These are phyloP conservation scores for Pandemis corylana DNA, from an alignment of 2,888 invertebrate species.

Conservation along the genomic window DNA sequence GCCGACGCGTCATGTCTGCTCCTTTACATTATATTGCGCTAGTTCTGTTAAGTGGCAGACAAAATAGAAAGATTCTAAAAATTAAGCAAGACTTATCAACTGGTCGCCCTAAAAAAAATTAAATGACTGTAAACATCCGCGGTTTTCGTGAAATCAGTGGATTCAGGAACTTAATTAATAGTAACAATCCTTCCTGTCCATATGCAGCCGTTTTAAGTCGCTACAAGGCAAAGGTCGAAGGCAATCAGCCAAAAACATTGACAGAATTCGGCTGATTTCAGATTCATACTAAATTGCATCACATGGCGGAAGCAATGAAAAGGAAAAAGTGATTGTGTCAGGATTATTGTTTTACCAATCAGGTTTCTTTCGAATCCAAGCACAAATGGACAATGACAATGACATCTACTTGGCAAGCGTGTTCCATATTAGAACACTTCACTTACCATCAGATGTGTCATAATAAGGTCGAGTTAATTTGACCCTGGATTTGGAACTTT, in stretches of 20 bases:
- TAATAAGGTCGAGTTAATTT: too few relatives aligned
- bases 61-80: too few relatives aligned
- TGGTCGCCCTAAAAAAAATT: too few relatives aligned
- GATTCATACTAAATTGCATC: constrained; percentile 8
- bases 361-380: too few relatives aligned
- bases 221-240: constrained; percentile 6
- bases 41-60: neutral
- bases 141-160: neutral
- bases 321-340: neutral
- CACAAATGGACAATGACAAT: too few relatives aligned
- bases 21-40: constrained; percentile 49
- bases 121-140: too few relatives aligned
- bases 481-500: too few relatives aligned
- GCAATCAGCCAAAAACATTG: neutral
- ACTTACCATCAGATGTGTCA: too few relatives aligned
- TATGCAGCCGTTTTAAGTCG: constrained; percentile 40
- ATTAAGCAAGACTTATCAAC: too few relatives aligned
- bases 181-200: neutral
- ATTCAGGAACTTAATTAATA: neutral
- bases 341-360: too few relatives aligned
- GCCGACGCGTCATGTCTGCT: constrained; percentile 53
- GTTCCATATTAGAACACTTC: too few relatives aligned
- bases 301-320: constrained; percentile 1
- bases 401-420: too few relatives aligned
- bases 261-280: constrained; percentile 10